phyloP scores from a whole-genome alignment of 2,797 vertebrate species.

The Lacerta viridis region DNA sequence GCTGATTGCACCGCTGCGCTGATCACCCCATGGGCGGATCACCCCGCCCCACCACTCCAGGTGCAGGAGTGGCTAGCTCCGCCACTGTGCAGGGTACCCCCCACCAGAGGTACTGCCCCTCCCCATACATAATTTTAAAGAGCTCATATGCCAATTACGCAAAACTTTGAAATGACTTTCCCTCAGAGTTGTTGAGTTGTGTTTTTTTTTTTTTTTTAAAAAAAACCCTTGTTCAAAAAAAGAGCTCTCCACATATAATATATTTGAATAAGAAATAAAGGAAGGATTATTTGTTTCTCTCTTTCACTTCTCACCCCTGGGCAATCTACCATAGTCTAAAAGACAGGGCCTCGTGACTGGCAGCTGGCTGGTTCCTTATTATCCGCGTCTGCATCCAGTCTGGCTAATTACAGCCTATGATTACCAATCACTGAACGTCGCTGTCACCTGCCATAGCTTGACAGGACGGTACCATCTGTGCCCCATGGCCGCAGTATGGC shows the following conservation, averaged over 20 bases:
- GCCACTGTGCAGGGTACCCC: no score
- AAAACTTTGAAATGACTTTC: neutral
- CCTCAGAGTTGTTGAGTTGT: neutral
- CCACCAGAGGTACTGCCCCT: neutral
- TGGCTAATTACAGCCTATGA: slow-evolving; percentile 92
- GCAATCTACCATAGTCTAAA: slow-evolving; percentile 42
- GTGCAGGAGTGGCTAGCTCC: no score
- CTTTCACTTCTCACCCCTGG: neutral
- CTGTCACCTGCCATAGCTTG: slow-evolving; percentile 88
- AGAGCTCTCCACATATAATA: neutral
- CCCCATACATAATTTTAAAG: neutral
- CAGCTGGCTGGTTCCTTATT: slow-evolving; percentile 91
- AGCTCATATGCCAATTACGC: neutral
- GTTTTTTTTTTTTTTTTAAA: neutral
- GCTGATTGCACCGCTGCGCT: no score
- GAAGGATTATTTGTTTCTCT: neutral
- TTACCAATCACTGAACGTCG: slow-evolving; percentile 85
- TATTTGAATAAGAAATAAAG: neutral
- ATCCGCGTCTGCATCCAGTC: slow-evolving; percentile 85
- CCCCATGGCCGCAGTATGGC: slow-evolving; percentile 82
- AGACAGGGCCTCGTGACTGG: slow-evolving; percentile 76
- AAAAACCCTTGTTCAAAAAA: neutral
- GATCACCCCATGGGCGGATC: no score
- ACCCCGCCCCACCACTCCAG: no score
- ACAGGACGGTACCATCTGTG: slow-evolving; percentile 93